A percentile compares a stretch with the other conserved stretches of the same genome.
phyloP scores from a whole-genome alignment of 2,888 invertebrate species.

The Gisinianus flammeolus region DNA sequence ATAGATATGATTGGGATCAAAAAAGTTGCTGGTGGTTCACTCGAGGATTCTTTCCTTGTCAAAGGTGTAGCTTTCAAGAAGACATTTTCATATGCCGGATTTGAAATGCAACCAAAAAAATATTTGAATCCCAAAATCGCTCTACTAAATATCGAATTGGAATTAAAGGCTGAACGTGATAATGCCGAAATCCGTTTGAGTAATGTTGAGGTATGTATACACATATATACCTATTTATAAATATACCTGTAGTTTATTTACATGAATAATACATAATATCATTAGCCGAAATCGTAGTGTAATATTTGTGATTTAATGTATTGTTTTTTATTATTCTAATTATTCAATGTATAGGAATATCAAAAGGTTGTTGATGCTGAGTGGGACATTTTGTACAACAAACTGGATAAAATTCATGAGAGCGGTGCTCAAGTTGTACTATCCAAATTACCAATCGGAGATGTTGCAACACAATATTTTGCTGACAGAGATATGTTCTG shows the following conservation, averaged over 20 bases:
- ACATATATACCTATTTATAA: too few relatives aligned
- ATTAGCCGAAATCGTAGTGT: too few relatives aligned
- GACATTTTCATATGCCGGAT: slow-evolving; percentile 99
- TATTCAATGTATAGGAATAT: slow-evolving; percentile 79
- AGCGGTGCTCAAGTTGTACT: slow-evolving; percentile 95
- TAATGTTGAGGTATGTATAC: slow-evolving; percentile 74
- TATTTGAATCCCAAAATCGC: slow-evolving; percentile 92
- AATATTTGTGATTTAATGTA: too few relatives aligned
- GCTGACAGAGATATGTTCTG: slow-evolving; percentile 98
- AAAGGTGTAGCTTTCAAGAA: slow-evolving; percentile 98
- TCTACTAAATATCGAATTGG: slow-evolving; percentile 94
- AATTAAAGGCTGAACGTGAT: slow-evolving; percentile 96
- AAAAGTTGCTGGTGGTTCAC: slow-evolving; percentile 75
- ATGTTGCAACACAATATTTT: slow-evolving; percentile 99
- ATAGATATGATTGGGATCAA: slow-evolving; percentile 99
- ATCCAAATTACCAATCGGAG: slow-evolving; percentile 97
- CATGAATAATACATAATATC: not conserved
- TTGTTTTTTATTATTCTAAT: slow-evolving; percentile 1
- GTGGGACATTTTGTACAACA: slow-evolving; percentile 96
- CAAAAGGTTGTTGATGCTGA: slow-evolving; percentile 99
- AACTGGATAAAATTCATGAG: slow-evolving; percentile 86
- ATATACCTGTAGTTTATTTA: not conserved
- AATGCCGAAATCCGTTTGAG: slow-evolving; percentile 97
- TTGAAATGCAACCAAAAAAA: slow-evolving; percentile 99
- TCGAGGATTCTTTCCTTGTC: slow-evolving; percentile 83